Conservation (phyloP, 2,797 vertebrate species). For the Enteromius treurensis region DNA sequence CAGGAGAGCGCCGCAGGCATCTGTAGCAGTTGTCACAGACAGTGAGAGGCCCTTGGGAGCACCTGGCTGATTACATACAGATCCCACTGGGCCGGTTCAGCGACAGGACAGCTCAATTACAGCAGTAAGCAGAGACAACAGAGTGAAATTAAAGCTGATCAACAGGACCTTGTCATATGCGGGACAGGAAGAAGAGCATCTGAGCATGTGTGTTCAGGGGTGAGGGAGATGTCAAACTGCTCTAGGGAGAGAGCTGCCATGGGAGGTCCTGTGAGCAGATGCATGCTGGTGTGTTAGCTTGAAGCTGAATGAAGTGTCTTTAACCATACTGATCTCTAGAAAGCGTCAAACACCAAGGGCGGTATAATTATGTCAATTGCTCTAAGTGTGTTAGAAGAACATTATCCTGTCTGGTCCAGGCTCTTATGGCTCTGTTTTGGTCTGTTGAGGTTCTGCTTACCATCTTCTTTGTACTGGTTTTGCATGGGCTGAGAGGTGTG, state of each 20-base stretch:
- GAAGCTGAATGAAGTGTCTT: conserved; percentile 25
- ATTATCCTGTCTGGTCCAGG: conserved; percentile 30
- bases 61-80: conserved; percentile 64
- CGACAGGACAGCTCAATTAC: conserved; percentile 57
- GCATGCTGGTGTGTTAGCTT: conserved; percentile 24
- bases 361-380: conserved; percentile 27
- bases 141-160: conserved; percentile 44
- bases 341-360: conserved; percentile 1
- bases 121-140: conserved; percentile 51
- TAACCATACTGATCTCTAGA: conserved; percentile 22
- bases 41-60: conserved; percentile 62
- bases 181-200: conserved; percentile 34
- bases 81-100: conserved; percentile 52
- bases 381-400: conserved; percentile 22
- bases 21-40: conserved; percentile 71
- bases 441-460: conserved; percentile 11
- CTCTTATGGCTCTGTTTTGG: conserved; percentile 36
- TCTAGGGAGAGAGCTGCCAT: conserved; percentile 21
- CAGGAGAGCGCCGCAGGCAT: conserved; percentile 58
- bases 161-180: conserved; percentile 42
- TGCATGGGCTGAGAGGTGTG: conserved; percentile 19
- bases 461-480: conserved; percentile 16
- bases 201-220: conserved; percentile 24
- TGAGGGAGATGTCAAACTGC: conserved; percentile 26
- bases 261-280: conserved; percentile 38